phyloP scores from a whole-genome alignment of 92 coral and sea anemone species.

The Galaxea fascicularis region DNA sequence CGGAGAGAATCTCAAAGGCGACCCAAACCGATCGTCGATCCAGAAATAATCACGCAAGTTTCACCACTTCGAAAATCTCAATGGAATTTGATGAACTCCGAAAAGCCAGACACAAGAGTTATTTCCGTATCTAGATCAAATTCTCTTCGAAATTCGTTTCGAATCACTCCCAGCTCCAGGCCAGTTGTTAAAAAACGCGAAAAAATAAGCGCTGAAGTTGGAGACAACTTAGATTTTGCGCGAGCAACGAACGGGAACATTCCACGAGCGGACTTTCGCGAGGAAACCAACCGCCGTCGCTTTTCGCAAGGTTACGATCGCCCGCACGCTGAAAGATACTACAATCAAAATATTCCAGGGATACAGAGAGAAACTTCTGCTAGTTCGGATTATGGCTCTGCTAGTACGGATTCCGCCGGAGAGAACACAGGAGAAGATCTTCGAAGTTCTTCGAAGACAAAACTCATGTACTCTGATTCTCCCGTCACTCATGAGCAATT shows the following conservation, averaged over 20 bases:
- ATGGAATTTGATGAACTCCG: constrained; percentile 68
- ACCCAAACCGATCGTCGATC: constrained; percentile 95
- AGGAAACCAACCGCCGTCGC: constrained; percentile 18
- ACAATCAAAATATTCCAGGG: constrained; percentile 18
- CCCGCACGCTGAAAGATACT: constrained; percentile 30
- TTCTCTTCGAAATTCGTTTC: constrained; percentile 93
- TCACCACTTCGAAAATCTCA: constrained; percentile 87
- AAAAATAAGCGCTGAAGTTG: constrained; percentile 15
- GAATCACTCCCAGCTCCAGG: constrained; percentile 69
- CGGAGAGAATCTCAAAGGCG: constrained; percentile 68
- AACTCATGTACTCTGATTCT: constrained; percentile 91
- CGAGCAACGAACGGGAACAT: constrained; percentile 39
- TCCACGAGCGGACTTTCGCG: constrained; percentile 5
- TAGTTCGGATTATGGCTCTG: constrained; percentile 92
- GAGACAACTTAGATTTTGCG: constrained; percentile 3
- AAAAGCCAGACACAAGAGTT: constrained; percentile 56
- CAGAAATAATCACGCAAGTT: constrained; percentile 93
- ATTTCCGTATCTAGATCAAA: constrained; percentile 95
- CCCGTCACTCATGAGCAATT: constrained; percentile 98
- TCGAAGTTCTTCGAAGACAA: constrained; percentile 83
- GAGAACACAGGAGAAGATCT: constrained; percentile 64
- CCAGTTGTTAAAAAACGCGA: constrained; percentile 47
- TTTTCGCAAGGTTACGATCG: constrained; percentile 38
- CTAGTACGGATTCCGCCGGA: constrained; percentile 87
- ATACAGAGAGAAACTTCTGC: constrained; percentile 77